A percentile compares a stretch with the other conserved stretches of the same genome.
These are phyloP conservation scores for Chionoecetes opilio DNA, from an alignment of 1,140 invertebrate genomes.

Conservation along the genomic window DNA sequence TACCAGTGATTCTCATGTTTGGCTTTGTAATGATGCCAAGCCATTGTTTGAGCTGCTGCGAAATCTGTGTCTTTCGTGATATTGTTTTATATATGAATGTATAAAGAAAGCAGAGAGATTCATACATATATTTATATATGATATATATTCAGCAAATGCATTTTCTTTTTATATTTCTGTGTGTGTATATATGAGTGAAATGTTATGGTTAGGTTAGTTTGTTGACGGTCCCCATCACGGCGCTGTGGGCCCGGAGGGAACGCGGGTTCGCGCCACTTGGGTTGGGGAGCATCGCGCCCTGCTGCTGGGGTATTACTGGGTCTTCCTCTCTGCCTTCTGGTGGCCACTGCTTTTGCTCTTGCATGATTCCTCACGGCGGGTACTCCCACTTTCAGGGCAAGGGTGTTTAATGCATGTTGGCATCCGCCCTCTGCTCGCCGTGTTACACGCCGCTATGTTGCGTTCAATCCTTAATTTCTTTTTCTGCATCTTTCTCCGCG, in stretches of 20 bases:
- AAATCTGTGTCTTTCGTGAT: neutral
- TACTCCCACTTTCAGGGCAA: neutral
- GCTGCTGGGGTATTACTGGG: neutral
- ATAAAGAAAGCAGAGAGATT: neutral
- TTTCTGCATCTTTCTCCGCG: neutral
- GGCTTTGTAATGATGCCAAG: slow-evolving; percentile 51
- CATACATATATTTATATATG: slow-evolving; percentile 41
- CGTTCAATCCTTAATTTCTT: neutral
- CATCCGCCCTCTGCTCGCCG: neutral
- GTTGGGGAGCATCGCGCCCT: neutral
- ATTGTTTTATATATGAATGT: slow-evolving; percentile 21
- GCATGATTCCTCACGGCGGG: neutral
- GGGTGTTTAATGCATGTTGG: neutral
- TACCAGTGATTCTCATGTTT: slow-evolving; percentile 54
- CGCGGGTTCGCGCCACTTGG: neutral
- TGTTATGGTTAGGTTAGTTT: neutral
- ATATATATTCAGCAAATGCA: neutral
- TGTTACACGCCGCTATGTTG: neutral
- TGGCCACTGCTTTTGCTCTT: neutral
- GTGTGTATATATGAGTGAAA: slow-evolving; percentile 55
- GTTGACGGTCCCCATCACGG: slow-evolving; percentile 13
- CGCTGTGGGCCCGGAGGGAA: neutral
- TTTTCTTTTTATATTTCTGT: slow-evolving; percentile 36
- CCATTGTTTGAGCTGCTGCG: slow-evolving; percentile 23
- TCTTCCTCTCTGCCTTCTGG: neutral